Percentiles rank a stretch among this genome's conserved stretches.
Evolutionary conservation across 2,113 vertebrate genomes (phyloP).

Genomic region (Podarcis muralis): DNA sequence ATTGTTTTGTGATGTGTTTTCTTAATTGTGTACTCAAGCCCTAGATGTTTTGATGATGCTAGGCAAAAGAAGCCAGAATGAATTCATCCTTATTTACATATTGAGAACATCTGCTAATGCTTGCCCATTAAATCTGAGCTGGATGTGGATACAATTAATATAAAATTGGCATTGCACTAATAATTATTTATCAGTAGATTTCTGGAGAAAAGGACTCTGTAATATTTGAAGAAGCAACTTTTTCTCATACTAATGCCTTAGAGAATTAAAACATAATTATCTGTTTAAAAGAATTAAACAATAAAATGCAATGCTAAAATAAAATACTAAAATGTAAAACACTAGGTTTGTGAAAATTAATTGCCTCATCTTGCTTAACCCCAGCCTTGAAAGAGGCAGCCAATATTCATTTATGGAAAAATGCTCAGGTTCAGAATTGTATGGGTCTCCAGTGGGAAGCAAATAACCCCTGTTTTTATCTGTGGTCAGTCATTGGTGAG

Average conservation of each 20-base stretch:
- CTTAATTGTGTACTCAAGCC: neutral
- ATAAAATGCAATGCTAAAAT: neutral
- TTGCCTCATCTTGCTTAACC: neutral
- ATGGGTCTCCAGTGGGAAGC: neutral
- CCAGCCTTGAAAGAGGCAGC: neutral
- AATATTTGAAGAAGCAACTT: neutral
- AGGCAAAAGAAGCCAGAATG: neutral
- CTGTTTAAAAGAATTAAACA: neutral
- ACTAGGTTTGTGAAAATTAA: neutral
- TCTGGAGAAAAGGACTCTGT: neutral
- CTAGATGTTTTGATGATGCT: neutral
- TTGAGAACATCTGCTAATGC: neutral
- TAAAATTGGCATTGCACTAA: neutral
- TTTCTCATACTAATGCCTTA: neutral
- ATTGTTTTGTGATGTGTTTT: neutral
- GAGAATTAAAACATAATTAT: neutral
- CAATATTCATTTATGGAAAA: neutral
- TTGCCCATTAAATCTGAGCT: rapidly evolving
- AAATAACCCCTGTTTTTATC: neutral
- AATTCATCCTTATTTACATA: rapidly evolving
- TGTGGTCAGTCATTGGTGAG: neutral
- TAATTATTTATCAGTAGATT: neutral
- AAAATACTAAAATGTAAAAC: neutral
- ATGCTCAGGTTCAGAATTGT: neutral
- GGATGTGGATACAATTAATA: neutral